These are phyloP conservation scores for Emydocephalus ijimae DNA, from an alignment of 2,113 vertebrate species.

Conservation along the genomic window DNA sequence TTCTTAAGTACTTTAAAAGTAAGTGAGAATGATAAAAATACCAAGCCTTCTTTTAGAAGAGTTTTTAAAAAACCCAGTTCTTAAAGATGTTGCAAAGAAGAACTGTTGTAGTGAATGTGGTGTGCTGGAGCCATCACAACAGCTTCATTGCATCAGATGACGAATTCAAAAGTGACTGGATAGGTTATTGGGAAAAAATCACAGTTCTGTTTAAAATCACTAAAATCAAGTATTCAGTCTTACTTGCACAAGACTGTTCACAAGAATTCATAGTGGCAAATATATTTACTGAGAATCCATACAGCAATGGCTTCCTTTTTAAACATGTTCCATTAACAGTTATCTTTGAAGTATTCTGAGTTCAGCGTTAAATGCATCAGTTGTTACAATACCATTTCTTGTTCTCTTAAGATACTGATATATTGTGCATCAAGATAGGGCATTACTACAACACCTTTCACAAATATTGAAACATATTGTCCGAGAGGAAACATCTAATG, in stretches of 20 bases:
- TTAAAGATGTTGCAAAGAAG: neutral
- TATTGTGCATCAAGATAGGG: neutral
- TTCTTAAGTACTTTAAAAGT: neutral
- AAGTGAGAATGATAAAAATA: neutral
- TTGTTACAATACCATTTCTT: neutral
- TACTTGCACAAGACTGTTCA: neutral
- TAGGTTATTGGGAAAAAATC: neutral
- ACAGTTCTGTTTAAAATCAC: neutral
- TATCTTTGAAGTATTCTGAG: neutral
- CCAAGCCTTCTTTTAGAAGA: neutral
- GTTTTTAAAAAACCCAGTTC: neutral
- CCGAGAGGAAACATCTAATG: constrained; percentile 13
- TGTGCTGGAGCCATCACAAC: neutral
- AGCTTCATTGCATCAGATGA: neutral
- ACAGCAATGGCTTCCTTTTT: neutral
- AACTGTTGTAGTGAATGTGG: neutral
- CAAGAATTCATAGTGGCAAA: neutral
- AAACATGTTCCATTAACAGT: neutral
- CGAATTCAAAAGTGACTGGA: neutral
- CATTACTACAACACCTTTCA: neutral
- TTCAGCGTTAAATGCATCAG: neutral
- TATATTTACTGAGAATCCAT: neutral
- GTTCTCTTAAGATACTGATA: constrained; percentile 4
- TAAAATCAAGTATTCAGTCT: neutral
- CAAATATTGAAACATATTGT: neutral